These are phyloP conservation scores for Marasmarcha lunaedactyla DNA, from an alignment of 2,888 invertebrate genomes.

Conservation along the genomic window DNA sequence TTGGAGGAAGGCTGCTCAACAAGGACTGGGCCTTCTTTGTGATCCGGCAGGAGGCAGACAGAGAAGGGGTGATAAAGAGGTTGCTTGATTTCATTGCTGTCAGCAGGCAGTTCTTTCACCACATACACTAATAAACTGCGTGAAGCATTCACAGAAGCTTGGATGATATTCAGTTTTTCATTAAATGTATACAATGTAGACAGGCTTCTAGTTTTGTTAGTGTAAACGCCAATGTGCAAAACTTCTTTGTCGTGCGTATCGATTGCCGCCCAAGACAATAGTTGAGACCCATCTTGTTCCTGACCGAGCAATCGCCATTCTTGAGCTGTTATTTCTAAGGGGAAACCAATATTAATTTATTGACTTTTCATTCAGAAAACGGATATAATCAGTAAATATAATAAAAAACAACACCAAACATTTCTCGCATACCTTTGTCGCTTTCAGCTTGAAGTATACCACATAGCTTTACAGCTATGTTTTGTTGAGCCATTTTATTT, in stretches of 20 bases:
- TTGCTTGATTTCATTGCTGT: constrained; percentile 32
- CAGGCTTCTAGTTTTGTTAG: constrained; percentile 70
- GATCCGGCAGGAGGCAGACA: constrained; percentile 65
- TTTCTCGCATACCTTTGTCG: constrained; percentile 58
- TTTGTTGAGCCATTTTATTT: constrained; percentile 48
- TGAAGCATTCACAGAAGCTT: constrained; percentile 81
- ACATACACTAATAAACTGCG: constrained; percentile 77
- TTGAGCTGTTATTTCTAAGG: constrained; percentile 72
- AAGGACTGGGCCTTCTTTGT: constrained; percentile 35
- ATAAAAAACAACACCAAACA: constrained; percentile 12
- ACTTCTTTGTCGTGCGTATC: constrained; percentile 31
- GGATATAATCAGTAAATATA: constrained; percentile 1
- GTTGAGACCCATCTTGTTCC: constrained; percentile 80
- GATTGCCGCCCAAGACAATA: constrained; percentile 76
- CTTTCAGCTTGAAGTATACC: constrained; percentile 60
- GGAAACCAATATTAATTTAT: not conserved
- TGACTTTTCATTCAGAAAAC: not conserved
- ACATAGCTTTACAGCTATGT: constrained; percentile 71
- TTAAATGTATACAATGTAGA: constrained; percentile 73
- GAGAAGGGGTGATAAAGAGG: constrained; percentile 74
- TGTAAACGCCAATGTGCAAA: constrained; percentile 72
- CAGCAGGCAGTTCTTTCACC: constrained; percentile 61
- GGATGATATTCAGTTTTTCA: constrained; percentile 76
- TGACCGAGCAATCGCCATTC: constrained; percentile 87
- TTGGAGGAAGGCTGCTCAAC: constrained; percentile 71